Evolutionary conservation across 2,113 vertebrate species (phyloP).

Genomic region (Hippopotamus amphibius): DNA sequence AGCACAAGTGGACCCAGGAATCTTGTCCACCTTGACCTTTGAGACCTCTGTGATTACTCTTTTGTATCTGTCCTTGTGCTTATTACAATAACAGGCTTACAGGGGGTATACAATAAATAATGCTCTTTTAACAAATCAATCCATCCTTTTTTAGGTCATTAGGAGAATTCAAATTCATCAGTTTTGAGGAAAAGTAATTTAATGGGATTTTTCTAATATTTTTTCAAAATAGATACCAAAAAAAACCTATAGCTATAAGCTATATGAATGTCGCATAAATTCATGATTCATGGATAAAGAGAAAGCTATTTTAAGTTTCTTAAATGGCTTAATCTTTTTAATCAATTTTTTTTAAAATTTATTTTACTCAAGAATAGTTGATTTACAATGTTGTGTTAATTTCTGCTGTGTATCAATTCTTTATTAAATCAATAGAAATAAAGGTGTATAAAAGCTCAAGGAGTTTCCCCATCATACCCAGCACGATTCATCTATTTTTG

Average conservation of each 20-base stretch:
- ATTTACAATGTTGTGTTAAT: background rate
- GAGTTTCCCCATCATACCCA: background rate
- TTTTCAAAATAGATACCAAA: conserved; percentile 37
- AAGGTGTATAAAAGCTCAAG: background rate
- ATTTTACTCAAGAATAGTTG: background rate
- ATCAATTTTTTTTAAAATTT: background rate
- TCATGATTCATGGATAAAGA: background rate
- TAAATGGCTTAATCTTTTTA: background rate
- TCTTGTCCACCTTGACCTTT: background rate
- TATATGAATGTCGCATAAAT: conserved; percentile 44
- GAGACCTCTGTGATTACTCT: background rate
- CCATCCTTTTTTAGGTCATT: background rate
- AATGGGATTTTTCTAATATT: background rate
- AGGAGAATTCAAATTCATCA: conserved; percentile 15
- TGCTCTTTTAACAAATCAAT: background rate
- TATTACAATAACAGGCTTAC: background rate
- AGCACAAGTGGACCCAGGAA: background rate
- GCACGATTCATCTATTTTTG: background rate
- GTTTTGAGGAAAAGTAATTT: background rate
- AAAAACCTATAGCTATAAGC: background rate
- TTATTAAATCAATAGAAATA: conserved; percentile 18
- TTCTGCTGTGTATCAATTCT: background rate
- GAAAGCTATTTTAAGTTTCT: conserved; percentile 11
- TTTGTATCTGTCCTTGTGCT: background rate
- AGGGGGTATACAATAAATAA: background rate